Evolutionary conservation across 2,797 vertebrate genomes (phyloP).

Genomic region (Graptemys geographica): DNA sequence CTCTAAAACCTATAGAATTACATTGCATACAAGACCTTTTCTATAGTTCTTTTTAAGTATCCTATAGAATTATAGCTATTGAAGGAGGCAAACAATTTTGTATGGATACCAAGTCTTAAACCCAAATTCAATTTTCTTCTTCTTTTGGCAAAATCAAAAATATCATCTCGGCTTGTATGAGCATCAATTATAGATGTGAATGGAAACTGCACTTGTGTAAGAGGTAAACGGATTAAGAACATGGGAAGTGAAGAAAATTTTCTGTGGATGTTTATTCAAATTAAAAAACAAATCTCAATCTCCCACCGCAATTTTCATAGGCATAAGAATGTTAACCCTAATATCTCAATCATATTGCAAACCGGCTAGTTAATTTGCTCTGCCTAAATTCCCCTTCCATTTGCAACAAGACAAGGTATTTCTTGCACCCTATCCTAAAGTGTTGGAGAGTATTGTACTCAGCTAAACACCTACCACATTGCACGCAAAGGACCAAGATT

Average conservation of each 20-base stretch:
- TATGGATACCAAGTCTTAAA: not conserved
- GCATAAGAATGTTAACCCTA: not conserved
- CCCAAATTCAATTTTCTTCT: not conserved
- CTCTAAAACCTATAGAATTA: not conserved
- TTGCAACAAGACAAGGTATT: not conserved
- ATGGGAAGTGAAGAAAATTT: not conserved
- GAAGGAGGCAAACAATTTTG: not conserved
- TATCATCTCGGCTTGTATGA: rapidly evolving
- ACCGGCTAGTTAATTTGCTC: not conserved
- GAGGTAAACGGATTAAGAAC: not conserved
- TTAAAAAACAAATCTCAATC: not conserved
- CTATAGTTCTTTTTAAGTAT: not conserved
- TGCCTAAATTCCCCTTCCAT: not conserved
- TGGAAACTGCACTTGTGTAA: not conserved
- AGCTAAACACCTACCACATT: not conserved
- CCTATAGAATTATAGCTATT: not conserved
- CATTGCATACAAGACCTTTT: not conserved
- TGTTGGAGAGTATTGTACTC: not conserved
- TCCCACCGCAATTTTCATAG: not conserved
- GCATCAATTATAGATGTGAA: not conserved
- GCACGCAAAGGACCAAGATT: not conserved
- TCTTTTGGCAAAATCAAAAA: not conserved
- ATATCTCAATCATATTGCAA: not conserved
- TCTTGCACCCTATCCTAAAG: rapidly evolving
- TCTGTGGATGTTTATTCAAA: not conserved